These are phyloP conservation scores for Megamerina dolium DNA, from an alignment of 2,888 invertebrate species.

Conservation along the genomic window DNA sequence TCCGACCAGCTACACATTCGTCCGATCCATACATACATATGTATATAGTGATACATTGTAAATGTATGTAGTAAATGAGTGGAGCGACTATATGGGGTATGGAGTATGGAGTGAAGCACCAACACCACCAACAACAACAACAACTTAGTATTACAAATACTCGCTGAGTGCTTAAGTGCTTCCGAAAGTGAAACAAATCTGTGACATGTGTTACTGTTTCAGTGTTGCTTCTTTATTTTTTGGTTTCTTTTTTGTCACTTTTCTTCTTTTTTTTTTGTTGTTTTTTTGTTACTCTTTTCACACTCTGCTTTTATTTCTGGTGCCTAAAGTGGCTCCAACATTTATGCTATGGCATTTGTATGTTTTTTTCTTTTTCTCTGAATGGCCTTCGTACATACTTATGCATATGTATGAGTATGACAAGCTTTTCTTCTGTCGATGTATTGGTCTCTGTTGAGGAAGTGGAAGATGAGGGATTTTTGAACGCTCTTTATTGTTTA, in stretches of 20 bases:
- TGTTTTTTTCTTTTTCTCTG: too few species aligned
- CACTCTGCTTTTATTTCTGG: neutral
- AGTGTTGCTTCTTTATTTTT: neutral
- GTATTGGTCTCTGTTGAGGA: too few species aligned
- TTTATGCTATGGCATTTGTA: neutral
- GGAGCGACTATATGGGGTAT: neutral
- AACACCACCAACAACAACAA: neutral
- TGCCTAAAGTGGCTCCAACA: neutral
- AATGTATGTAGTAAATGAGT: too few species aligned
- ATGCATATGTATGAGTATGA: too few species aligned
- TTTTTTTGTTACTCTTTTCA: neutral
- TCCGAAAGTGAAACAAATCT: constrained; percentile 47
- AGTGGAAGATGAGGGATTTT: neutral
- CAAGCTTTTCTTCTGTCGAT: too few species aligned
- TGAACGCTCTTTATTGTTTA: neutral
- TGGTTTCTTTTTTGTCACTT: neutral
- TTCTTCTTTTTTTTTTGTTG: neutral
- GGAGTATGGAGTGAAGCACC: neutral
- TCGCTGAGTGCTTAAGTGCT: constrained; percentile 25
- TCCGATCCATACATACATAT: too few species aligned
- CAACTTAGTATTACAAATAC: too few species aligned
- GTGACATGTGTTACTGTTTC: constrained; percentile 41
- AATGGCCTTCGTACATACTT: too few species aligned
- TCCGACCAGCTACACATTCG: too few species aligned
- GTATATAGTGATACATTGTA: too few species aligned